phyloP scores from a whole-genome alignment of 2,113 vertebrate genomes.

The Leucosticte australis region DNA sequence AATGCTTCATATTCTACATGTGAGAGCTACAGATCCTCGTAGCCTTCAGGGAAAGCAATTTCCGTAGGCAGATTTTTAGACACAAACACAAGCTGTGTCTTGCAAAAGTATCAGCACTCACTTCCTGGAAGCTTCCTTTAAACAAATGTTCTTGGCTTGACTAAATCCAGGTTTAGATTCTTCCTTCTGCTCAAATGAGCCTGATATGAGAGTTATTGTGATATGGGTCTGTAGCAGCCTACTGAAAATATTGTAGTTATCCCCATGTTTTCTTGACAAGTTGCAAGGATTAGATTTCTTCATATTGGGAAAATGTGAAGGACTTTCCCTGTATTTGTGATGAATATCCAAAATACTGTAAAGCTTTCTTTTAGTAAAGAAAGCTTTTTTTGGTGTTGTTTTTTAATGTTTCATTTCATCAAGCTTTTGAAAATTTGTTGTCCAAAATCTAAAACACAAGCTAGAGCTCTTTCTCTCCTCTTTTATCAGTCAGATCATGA shows the following conservation, averaged over 20 bases:
- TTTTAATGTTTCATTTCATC: background rate
- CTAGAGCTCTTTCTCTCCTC: background rate
- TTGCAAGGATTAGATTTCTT: background rate
- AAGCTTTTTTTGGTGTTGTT: accelerated
- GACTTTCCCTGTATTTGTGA: background rate
- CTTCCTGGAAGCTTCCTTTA: background rate
- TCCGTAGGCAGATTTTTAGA: background rate
- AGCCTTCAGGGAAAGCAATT: background rate
- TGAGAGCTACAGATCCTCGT: background rate
- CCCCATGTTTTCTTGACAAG: background rate
- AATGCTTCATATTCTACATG: background rate
- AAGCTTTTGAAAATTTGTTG: background rate
- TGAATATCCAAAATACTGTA: background rate
- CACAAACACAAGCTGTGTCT: background rate
- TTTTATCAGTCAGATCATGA: background rate
- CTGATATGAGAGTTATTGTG: background rate
- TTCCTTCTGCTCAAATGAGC: background rate
- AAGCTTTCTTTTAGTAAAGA: background rate
- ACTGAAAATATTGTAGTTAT: background rate
- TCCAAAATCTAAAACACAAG: background rate
- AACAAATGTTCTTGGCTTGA: background rate
- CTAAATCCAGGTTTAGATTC: background rate
- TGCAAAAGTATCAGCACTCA: background rate
- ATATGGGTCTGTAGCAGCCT: background rate
- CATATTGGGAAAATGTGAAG: background rate